Evolutionary conservation across 1,140 invertebrate genomes (phyloP).

Genomic region (Drosophila orosa): DNA sequence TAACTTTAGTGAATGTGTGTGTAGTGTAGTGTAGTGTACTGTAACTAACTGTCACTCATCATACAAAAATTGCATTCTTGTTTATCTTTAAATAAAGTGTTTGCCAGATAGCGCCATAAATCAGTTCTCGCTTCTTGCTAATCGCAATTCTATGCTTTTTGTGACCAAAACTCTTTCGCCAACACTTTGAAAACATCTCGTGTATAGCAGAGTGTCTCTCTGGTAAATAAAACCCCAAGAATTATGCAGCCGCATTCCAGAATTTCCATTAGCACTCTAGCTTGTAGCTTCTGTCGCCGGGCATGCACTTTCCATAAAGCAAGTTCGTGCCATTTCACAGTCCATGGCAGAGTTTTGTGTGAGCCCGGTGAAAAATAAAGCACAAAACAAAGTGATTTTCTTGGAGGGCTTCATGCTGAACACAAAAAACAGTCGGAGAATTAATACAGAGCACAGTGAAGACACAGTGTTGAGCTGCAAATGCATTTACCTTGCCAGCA

Average conservation of each 20-base stretch:
- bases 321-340: constrained; percentile 38
- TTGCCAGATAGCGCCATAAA: not conserved
- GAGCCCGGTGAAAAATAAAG: constrained; percentile 1
- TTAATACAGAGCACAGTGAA: constrained; percentile 21
- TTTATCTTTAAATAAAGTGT: not conserved
- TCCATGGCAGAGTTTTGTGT: constrained; percentile 14
- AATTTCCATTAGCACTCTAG: constrained; percentile 31
- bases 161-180: not conserved
- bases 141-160: not conserved
- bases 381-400: constrained; percentile 29
- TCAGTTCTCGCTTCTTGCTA: not conserved
- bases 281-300: constrained; percentile 6
- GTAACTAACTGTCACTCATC: not conserved
- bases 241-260: constrained; percentile 26
- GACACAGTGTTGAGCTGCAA: constrained; percentile 14
- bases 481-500: constrained; percentile 30
- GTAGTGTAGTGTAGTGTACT: no score
- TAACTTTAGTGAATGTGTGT: not conserved
- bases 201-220: not conserved
- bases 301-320: constrained; percentile 22
- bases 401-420: not conserved
- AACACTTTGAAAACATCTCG: not conserved
- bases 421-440: not conserved
- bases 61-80: not conserved
- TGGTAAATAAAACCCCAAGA: constrained; percentile 10